These are phyloP conservation scores for Xerus rutilus DNA, from an alignment of 2,797 vertebrate species.

Conservation along the genomic window DNA sequence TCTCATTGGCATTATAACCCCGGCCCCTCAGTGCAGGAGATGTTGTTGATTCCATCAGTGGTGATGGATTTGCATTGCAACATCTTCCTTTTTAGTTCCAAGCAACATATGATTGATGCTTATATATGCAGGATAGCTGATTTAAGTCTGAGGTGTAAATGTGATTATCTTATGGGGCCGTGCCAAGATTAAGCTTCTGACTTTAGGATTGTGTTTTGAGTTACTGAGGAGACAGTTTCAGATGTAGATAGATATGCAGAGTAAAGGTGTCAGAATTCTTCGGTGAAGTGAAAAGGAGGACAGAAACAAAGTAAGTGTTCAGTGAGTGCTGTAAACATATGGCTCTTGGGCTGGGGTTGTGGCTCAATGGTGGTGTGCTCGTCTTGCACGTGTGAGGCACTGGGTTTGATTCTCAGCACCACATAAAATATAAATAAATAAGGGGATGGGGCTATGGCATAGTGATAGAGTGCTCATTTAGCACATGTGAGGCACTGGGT, in stretches of 20 bases:
- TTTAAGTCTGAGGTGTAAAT: neutral
- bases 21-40: too few species aligned
- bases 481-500: too few species aligned
- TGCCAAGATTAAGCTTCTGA: neutral
- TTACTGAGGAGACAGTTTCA: neutral
- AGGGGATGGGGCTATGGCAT: too few species aligned
- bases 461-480: too few species aligned
- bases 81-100: neutral
- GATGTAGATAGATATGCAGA: neutral
- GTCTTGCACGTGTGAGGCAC: too few species aligned
- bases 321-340: neutral
- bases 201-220: neutral
- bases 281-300: neutral
- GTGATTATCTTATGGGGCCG: neutral
- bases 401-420: too few species aligned
- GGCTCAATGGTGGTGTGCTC: too few species aligned
- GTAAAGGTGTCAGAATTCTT: constrained; percentile 1
- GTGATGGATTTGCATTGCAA: neutral
- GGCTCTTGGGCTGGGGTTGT: too few species aligned
- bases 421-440: too few species aligned
- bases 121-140: neutral
- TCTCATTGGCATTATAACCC: neutral
- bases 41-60: neutral
- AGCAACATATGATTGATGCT: neutral
- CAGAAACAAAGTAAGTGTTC: neutral